These are phyloP conservation scores for Troglohyphantes excavatus DNA, from an alignment of 2,888 invertebrate genomes.

Conservation along the genomic window DNA sequence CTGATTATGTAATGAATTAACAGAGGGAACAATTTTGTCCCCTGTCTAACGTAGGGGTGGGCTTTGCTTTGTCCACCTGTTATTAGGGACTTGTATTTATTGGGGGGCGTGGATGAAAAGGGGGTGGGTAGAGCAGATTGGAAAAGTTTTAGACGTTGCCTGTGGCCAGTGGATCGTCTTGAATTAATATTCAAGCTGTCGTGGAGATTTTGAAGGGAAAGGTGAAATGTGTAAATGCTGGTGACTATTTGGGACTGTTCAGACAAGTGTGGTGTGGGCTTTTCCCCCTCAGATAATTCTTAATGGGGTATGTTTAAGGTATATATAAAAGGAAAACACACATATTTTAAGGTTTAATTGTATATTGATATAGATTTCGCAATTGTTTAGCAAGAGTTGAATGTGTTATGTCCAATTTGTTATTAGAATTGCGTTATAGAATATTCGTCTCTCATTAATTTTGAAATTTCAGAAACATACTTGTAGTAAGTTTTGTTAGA, in stretches of 20 bases:
- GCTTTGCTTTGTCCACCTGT: neutral
- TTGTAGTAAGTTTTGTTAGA: too few species aligned
- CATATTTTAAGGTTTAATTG: too few species aligned
- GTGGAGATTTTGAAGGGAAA: conserved; percentile 10
- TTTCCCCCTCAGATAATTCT: neutral
- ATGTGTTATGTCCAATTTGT: too few species aligned
- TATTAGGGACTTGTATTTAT: neutral
- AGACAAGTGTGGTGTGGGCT: neutral
- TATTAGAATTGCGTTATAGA: too few species aligned
- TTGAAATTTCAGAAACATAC: too few species aligned
- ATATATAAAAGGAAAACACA: too few species aligned
- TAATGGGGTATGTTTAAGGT: neutral
- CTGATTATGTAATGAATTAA: conserved; percentile 67
- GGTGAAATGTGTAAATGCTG: conserved; percentile 14
- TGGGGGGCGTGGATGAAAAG: neutral
- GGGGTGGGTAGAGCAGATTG: neutral
- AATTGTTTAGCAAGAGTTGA: too few species aligned
- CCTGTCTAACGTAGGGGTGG: neutral
- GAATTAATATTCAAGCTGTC: conserved; percentile 57
- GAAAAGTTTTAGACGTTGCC: conserved; percentile 6
- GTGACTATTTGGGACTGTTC: neutral
- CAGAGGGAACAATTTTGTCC: conserved; percentile 59
- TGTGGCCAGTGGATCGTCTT: conserved; percentile 6
- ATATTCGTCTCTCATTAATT: too few species aligned
- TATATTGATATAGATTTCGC: too few species aligned